Percentiles rank a stretch among this genome's conserved stretches.
These are phyloP conservation scores for Polietes domitor DNA, from an alignment of 2,888 invertebrate genomes.

Conservation along the genomic window DNA sequence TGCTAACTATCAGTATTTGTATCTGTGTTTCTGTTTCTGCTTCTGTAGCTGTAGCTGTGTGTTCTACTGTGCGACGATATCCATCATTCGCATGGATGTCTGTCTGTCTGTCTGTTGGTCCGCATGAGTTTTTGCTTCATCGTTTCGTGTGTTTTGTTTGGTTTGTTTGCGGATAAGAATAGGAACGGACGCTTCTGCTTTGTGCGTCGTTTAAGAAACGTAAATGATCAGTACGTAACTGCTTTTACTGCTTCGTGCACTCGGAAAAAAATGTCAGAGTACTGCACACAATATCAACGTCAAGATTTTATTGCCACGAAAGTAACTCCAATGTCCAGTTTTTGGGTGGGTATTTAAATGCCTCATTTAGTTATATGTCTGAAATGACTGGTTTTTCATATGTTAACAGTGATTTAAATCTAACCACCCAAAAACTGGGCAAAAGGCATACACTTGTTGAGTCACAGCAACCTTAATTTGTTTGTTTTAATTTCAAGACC, in stretches of 20 bases:
- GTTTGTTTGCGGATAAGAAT: constrained; percentile 19
- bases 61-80: background rate
- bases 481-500: too few relatives aligned
- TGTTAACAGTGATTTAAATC: too few relatives aligned
- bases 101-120: background rate
- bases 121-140: background rate
- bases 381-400: too few relatives aligned
- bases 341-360: too few relatives aligned
- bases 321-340: too few relatives aligned
- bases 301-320: too few relatives aligned
- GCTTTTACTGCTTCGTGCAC: background rate
- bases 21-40: background rate
- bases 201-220: background rate
- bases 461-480: too few relatives aligned
- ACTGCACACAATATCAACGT: too few relatives aligned
- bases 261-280: too few relatives aligned
- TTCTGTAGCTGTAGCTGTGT: background rate
- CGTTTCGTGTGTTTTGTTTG: background rate
- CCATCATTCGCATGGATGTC: background rate
- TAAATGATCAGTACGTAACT: background rate
- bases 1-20: background rate
- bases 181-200: background rate
- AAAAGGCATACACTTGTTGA: too few relatives aligned
- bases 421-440: too few relatives aligned
- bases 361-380: too few relatives aligned